Base-by-base conservation (phyloP, 2,888 invertebrate genomes). In the Anthophora plumipes region DNA sequence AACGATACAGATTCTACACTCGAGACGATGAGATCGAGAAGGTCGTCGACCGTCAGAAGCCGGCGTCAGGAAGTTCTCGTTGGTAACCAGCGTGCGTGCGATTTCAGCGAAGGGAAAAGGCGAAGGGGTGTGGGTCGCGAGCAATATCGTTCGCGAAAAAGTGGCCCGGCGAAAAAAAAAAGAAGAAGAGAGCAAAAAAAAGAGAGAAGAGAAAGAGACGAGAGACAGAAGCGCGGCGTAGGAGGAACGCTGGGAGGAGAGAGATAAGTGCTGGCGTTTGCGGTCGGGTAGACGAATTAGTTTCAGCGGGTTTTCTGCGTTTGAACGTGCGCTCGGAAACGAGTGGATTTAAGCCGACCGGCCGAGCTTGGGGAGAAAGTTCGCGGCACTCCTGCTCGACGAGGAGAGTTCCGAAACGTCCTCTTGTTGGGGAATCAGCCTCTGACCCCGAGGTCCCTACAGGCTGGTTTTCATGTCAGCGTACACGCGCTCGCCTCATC, bases 281-380 rank as follows among this genome's bases (percentile, higher is more conserved):
- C 17, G 73, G 77, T 55, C 68, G 72, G 78, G 54, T 66, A 66
- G 79, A 73, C 79, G 87, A 88, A 83, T 84, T 83, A 84, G 74
- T 84, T 83, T 77, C 71, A 82, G 70, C 83, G 68, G 70, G 73
- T 71, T 80, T 68, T 60, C 70, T 63, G 73, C 75, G 79, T 59
- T 78, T 63, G 55, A 78, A 64, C 64, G 77, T 64, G 43, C 46
- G 25, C 46, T 11, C 37, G 54, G 60, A 75, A 68, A 77, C 77
- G 78, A 77, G 70, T 77, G 75, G 82, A 84, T 84, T 84, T 83
- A 82, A 85, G 80, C 80, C 57, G 60, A 25, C 70, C 57, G 4
- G 69, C 31, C 31, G 31, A 31, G 31, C 31, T 14, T 31, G n/a
- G 54, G 71, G 48, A 52, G 75, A 61, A 82, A 67, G 78, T 83